These are phyloP conservation scores for Lamellibrachia columna DNA, from an alignment of 2,888 invertebrate genomes.

Conservation along the genomic window DNA sequence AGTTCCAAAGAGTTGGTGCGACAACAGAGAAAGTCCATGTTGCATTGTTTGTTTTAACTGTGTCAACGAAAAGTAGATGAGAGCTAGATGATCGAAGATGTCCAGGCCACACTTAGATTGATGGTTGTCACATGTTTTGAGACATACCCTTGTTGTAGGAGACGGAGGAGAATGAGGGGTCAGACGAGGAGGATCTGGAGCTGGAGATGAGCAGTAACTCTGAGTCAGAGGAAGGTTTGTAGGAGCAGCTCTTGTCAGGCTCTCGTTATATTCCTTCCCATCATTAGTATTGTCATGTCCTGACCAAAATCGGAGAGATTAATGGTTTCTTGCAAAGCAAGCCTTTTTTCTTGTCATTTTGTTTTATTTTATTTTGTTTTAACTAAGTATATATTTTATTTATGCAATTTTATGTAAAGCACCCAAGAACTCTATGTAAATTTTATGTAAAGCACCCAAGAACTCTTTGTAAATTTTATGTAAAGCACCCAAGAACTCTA, in stretches of 20 bases:
- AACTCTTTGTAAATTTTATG: too few species aligned
- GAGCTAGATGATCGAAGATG: too few species aligned
- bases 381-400: too few species aligned
- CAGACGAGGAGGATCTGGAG: slow-evolving; percentile 52
- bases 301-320: not conserved
- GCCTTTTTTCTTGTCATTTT: not conserved
- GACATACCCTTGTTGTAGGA: not conserved
- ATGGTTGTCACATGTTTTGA: not conserved
- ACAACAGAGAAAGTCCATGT: too few species aligned
- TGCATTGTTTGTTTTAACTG: too few species aligned
- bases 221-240: slow-evolving; percentile 54
- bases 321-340: not conserved
- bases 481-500: too few species aligned
- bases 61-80: too few species aligned
- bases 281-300: not conserved
- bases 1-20: too few species aligned
- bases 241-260: not conserved
- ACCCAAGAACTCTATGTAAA: too few species aligned
- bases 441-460: too few species aligned
- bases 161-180: slow-evolving; percentile 67
- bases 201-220: slow-evolving; percentile 45
- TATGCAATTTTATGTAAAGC: too few species aligned
- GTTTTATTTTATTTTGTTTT: too few species aligned
- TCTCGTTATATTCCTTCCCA: not conserved
- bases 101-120: not conserved